Evolutionary conservation across 2,113 vertebrate species (phyloP), one percentile per base, ranked within the genome.

Genomic region (Cochlearius cochlearius): DNA sequence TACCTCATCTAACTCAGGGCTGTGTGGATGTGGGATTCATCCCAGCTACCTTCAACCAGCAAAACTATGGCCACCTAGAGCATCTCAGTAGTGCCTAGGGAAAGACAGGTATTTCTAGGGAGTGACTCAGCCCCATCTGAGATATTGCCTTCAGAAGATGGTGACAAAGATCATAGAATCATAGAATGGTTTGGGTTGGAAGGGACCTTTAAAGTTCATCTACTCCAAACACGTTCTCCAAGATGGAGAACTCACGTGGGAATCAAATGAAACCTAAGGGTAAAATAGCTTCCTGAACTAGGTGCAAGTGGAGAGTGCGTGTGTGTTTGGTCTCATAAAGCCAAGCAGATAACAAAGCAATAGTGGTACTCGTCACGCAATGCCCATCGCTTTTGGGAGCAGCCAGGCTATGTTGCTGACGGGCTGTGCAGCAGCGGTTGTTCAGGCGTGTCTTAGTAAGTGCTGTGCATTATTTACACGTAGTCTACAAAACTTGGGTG

Each of bases 401-500:
- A 23, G 36, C 10, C 9, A 10, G 23, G 3, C 9, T 15, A 4
- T 2, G 0, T 13, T 49, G 53, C 53, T 32, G 27, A 6, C 2
- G 36, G 63, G 67, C 39, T 52, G 26, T 49, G 43, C 49, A 15
- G 13, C 4, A 36, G 8, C 85, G 38, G 18, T 52, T 64, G 26
- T 29, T 75, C 18, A 19, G 21, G 23, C 23, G 10, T 7, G 15
- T n/a, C 16, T 21, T 32, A 19, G 3, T 22, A 52, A 38, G 17
- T 18, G 27, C 2, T 64, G 38, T 21, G 30, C 4, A 1, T 58
- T 88, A 32, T 30, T 81, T 86, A 55, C 77, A 27, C 50, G 3
- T 12, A 15, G 18, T 14, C 32, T 30, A 11, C 62, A 47, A 30
- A 83, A 6, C 39, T 1, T 32, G 15, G 50, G 69, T 19, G 58